These are phyloP conservation scores for Porites lutea DNA, from an alignment of 64 coral and sea anemone species.

Conservation along the genomic window DNA sequence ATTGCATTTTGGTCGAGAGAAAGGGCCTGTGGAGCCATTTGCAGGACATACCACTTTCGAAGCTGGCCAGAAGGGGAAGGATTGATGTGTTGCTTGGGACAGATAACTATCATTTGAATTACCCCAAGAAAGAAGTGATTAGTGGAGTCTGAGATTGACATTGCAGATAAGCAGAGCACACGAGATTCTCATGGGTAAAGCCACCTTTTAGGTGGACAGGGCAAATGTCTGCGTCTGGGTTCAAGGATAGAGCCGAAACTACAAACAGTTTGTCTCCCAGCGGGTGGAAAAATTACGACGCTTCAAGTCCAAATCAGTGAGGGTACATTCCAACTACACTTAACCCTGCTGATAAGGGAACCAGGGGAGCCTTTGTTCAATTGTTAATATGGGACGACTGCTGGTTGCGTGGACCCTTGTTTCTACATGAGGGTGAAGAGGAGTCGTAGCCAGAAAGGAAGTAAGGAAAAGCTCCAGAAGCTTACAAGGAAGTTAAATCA, in stretches of 20 bases:
- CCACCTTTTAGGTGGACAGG: constrained; percentile 41
- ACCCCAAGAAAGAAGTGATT: constrained; percentile 5
- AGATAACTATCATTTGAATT: constrained; percentile 44
- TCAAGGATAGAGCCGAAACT: constrained; percentile 62
- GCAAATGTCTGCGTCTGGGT: constrained; percentile 44
- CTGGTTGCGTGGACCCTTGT: constrained; percentile 66
- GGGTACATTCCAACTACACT: constrained; percentile 19
- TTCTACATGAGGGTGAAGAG: constrained; percentile 42
- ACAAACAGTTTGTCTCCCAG: not conserved
- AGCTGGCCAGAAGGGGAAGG: no score
- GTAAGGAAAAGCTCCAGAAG: no score
- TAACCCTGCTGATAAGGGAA: constrained; percentile 46
- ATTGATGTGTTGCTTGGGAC: not conserved
- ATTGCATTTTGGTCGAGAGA: no score
- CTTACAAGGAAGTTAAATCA: not conserved
- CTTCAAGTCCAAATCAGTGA: constrained; percentile 67
- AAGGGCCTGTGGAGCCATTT: no score
- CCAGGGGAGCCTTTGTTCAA: constrained; percentile 38
- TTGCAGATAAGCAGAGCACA: constrained; percentile 52
- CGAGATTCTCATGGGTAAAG: constrained; percentile 49
- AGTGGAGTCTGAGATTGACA: constrained; percentile 27
- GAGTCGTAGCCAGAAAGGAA: constrained; percentile 54
- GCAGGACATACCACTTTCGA: no score
- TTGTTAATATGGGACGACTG: constrained; percentile 24
- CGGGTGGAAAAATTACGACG: constrained; percentile 68